Base-by-base conservation (phyloP, 2,888 invertebrate species). In the Lepeophtheirus nordmannii region DNA sequence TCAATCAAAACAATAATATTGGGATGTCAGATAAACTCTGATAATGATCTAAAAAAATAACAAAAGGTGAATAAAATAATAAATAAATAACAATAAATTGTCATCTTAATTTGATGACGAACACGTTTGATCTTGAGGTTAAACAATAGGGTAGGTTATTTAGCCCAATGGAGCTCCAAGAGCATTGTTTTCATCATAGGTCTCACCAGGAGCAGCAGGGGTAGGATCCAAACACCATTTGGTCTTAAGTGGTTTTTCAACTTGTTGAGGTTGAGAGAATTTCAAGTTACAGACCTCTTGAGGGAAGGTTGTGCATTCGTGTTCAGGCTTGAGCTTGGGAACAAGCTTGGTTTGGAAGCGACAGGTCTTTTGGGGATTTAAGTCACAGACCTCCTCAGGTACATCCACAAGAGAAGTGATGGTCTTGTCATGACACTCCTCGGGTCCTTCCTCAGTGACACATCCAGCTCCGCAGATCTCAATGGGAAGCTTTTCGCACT, bases 141-240 rank as follows among this genome's bases (percentile, higher is more conserved):
- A 30, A 30, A 30, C 30, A 30, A 30, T 30, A 7, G 30, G 30
- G 30, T 30, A 30, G 7, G 30, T 2, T n/a, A 30, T 30, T 30
- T 30, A 30, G 30, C 62, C 40, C 14, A 64, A n/a, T 20, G 64
- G 64, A 22, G 53, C 64, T 17, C 22, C 64, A 22, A 20, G 22
- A 56, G 64, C 64, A 20, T 64, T 37, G 56, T 17, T 39, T 58
- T 65, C 65, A 22, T 65, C 65, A 22, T 65, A 65, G 17, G 58
- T 20, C n/a, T 65, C 65, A 8, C 39, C 65, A 17, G 65, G 58
- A 7, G 58, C 65, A 23, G 58, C 58, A 12, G 62, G 39, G 7
- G 65, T 58, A 38, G 57, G 37, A 58, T 65, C 65, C 65, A 65
- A 56, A 23, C 65, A 65, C 65, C 65, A 65, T 40, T 65, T 65